These are phyloP conservation scores for Clepsis dumicolana DNA, from an alignment of 2,888 invertebrate genomes.

Conservation along the genomic window DNA sequence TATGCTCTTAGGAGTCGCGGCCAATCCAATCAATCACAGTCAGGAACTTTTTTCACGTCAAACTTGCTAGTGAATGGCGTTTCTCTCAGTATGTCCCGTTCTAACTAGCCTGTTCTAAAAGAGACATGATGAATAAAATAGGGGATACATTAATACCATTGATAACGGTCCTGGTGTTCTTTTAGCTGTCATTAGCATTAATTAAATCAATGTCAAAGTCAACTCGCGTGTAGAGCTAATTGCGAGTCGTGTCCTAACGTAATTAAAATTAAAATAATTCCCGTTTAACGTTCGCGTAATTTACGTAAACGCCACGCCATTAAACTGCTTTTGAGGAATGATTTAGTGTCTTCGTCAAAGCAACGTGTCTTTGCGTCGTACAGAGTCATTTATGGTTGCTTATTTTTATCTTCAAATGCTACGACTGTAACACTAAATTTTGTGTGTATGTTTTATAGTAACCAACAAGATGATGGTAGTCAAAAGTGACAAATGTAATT, in stretches of 20 bases:
- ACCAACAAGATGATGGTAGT: too few relatives aligned
- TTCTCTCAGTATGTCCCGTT: not conserved
- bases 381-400: not conserved
- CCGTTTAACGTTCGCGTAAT: not conserved
- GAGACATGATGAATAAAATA: not conserved
- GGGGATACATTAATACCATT: not conserved
- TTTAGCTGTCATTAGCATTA: slow-evolving; percentile 1
- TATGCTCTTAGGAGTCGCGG: not conserved
- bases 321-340: not conserved
- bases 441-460: too few relatives aligned
- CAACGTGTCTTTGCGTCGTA: slow-evolving; percentile 2
- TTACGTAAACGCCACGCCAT: not conserved
- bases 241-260: slow-evolving; percentile 5
- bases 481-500: too few relatives aligned
- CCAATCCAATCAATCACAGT: not conserved
- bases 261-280: slow-evolving; percentile 16
- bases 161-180: not conserved
- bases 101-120: not conserved
- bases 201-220: not conserved
- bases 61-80: not conserved
- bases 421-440: not conserved
- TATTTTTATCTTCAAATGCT: not conserved
- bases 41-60: not conserved
- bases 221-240: not conserved
- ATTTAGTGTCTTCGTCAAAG: slow-evolving; percentile 5